A percentile compares a stretch with the other conserved stretches of the same genome.
These are phyloP conservation scores for Mobula birostris DNA, from an alignment of 2,113 vertebrate species.

Conservation along the genomic window DNA sequence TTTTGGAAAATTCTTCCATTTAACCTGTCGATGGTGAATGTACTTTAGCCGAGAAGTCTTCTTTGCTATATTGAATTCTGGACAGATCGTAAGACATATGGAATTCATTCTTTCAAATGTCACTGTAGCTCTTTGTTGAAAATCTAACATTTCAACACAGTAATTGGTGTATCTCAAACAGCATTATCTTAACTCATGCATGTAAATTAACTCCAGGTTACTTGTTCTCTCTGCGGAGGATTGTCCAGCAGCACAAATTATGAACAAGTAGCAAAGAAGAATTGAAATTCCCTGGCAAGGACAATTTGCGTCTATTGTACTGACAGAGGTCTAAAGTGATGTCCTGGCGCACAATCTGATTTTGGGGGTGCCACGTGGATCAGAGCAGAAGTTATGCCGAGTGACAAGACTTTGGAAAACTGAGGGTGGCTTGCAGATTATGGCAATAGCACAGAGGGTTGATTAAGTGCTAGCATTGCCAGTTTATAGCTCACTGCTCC, in stretches of 20 bases:
- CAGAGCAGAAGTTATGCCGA: too few relatives aligned
- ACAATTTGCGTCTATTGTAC: too few relatives aligned
- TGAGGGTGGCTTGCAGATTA: too few relatives aligned
- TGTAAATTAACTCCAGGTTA: constrained; percentile 22
- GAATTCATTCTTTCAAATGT: neutral
- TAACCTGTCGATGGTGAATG: neutral
- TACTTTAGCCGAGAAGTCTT: neutral
- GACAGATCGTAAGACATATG: neutral
- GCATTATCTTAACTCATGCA: constrained; percentile 32
- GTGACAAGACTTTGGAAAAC: too few relatives aligned
- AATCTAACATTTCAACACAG: constrained; percentile 33
- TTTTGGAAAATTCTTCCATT: constrained; percentile 6
- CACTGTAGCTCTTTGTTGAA: constrained; percentile 9
- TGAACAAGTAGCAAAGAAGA: constrained; percentile 14
- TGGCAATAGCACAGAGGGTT: too few relatives aligned
- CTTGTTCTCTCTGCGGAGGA: neutral
- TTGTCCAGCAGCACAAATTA: neutral
- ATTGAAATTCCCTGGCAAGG: neutral
- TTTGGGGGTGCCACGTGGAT: neutral
- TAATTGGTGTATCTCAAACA: constrained; percentile 27
- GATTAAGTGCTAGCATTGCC: neutral
- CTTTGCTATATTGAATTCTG: neutral
- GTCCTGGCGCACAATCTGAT: neutral
- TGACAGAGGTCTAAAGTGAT: neutral
- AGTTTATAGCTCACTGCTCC: too few relatives aligned